Evolutionary conservation across 53 echinoderm and acorn worm species (phyloP).

Genomic region (Stichopus horrens): DNA sequence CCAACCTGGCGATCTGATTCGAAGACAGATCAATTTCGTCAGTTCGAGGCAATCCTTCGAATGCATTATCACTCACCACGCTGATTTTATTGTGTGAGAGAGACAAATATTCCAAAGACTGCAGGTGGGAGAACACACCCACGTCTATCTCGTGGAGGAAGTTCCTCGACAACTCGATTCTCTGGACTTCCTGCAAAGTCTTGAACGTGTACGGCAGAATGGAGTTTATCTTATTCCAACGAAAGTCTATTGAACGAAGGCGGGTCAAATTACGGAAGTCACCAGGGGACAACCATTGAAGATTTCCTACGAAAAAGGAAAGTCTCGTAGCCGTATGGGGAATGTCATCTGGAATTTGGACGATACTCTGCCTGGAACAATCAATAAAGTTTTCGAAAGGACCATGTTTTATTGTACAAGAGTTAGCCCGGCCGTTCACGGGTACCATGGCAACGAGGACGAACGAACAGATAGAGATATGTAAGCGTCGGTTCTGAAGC

Average conservation of each 20-base stretch:
- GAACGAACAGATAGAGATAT: too few relatives aligned
- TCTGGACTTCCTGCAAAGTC: not conserved
- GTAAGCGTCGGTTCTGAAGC: too few relatives aligned
- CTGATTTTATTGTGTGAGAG: not conserved
- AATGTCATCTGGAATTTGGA: not conserved
- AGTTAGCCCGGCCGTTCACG: too few relatives aligned
- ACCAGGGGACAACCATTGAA: not conserved
- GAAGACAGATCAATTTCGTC: constrained; percentile 14
- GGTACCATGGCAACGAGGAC: too few relatives aligned
- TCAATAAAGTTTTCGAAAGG: constrained; percentile 5
- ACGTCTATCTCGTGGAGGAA: not conserved
- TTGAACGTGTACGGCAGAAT: not conserved
- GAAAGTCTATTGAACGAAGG: constrained; percentile 2
- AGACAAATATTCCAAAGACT: not conserved
- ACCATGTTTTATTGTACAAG: not conserved
- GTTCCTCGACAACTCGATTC: constrained; percentile 21
- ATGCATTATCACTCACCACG: not conserved
- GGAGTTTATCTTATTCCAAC: not conserved
- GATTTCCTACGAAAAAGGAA: not conserved
- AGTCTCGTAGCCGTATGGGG: constrained; percentile 4
- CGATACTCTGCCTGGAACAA: not conserved
- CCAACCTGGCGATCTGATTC: not conserved
- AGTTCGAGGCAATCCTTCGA: not conserved
- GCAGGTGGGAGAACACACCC: not conserved
- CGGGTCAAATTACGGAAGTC: constrained; percentile 8